Conservation (phyloP, 2,888 invertebrate genomes). For the Orchesellides sinensis region DNA sequence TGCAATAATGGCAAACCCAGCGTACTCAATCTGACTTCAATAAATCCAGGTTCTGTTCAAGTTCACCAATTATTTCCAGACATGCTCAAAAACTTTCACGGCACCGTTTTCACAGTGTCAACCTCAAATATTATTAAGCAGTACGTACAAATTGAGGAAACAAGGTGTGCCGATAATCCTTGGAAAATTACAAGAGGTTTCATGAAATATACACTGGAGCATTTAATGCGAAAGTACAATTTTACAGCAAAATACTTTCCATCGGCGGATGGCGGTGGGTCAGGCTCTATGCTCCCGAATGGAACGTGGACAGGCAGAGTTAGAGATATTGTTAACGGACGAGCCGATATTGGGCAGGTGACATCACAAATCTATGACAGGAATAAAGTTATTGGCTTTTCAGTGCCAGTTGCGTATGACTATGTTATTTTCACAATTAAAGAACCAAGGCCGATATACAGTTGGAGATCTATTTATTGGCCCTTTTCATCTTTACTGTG, state of each 20-base stretch:
- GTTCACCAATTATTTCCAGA: conserved; percentile 42
- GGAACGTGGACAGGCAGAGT: too few relatives aligned
- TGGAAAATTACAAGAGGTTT: conserved; percentile 35
- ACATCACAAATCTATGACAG: conserved; percentile 19
- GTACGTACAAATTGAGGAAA: conserved; percentile 23
- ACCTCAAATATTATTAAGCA: not conserved
- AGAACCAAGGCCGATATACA: conserved; percentile 42
- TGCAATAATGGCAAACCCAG: conserved; percentile 23
- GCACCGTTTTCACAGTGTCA: conserved; percentile 26
- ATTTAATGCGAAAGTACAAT: conserved; percentile 27
- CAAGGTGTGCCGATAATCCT: not conserved
- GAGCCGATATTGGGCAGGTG: conserved; percentile 50
- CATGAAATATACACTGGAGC: not conserved
- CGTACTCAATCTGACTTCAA: not conserved
- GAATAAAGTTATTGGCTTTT: conserved; percentile 27
- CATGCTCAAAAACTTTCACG: conserved; percentile 24
- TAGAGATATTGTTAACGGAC: too few relatives aligned
- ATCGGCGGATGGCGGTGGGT: conserved; percentile 28
- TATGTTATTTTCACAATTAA: conserved; percentile 61
- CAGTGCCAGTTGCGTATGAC: conserved; percentile 36
- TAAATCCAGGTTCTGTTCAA: not conserved
- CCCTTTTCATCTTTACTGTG: conserved; percentile 44
- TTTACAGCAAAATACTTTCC: conserved; percentile 42
- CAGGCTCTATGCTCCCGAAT: conserved; percentile 20
- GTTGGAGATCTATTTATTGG: conserved; percentile 68